Conservation (phyloP, 1,140 invertebrate genomes). For the Archegozetes longisetosus region DNA sequence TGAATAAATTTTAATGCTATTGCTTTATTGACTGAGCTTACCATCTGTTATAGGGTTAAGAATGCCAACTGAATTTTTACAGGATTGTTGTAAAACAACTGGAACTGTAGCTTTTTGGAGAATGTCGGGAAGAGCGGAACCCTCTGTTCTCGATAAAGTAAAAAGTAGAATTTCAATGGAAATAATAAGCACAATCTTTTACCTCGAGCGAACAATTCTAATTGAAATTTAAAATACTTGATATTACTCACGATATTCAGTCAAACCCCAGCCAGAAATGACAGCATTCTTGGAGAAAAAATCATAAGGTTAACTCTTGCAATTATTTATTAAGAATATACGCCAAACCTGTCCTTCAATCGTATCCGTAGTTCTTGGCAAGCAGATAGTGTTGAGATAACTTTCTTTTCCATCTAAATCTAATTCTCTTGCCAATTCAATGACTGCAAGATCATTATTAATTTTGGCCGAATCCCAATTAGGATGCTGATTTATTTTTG, state of each 20-base stretch:
- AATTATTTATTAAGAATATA: too few relatives aligned
- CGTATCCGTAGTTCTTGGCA: neutral
- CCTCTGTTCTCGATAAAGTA: too few relatives aligned
- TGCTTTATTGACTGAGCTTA: neutral
- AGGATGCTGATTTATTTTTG: neutral
- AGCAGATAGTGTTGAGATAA: slow-evolving; percentile 3
- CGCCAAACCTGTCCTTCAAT: too few relatives aligned
- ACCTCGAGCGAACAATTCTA: too few relatives aligned
- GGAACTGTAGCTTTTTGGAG: neutral
- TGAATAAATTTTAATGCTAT: neutral
- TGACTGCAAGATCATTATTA: neutral
- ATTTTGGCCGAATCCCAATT: neutral
- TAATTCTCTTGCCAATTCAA: neutral
- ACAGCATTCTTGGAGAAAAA: neutral
- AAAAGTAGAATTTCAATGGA: too few relatives aligned
- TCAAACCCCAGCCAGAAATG: slow-evolving; percentile 6
- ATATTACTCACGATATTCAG: neutral
- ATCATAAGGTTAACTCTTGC: too few relatives aligned
- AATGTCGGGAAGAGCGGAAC: neutral
- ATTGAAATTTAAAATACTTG: too few relatives aligned
- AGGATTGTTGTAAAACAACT: neutral
- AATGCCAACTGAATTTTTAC: neutral
- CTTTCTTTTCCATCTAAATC: neutral
- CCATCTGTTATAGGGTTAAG: slow-evolving; percentile 2
- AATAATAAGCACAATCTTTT: too few relatives aligned